Conservation (phyloP, 2,113 vertebrate species). For the Passerina amoena region DNA sequence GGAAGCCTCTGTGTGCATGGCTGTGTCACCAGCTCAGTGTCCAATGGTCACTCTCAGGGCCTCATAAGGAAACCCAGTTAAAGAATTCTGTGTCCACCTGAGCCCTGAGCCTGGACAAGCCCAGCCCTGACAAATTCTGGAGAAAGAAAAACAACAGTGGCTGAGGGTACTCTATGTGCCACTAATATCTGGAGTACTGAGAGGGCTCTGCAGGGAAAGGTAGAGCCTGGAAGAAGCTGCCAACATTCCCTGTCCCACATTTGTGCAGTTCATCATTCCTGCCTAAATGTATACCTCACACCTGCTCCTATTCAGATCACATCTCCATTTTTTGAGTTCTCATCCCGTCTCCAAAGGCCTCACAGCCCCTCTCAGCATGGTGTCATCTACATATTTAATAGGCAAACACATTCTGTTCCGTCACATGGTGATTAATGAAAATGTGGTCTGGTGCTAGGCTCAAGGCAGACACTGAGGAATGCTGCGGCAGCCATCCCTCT, state of each 20-base stretch:
- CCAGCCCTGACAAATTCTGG: slow-evolving; percentile 2
- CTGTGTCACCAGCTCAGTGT: background rate
- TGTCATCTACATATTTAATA: slow-evolving; percentile 65
- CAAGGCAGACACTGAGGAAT: slow-evolving; percentile 43
- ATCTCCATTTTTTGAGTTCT: slow-evolving; percentile 70
- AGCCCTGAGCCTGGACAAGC: background rate
- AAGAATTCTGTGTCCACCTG: background rate
- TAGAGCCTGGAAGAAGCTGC: slow-evolving; percentile 57
- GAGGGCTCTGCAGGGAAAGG: background rate
- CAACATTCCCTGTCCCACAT: slow-evolving; percentile 65
- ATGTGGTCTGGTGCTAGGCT: background rate
- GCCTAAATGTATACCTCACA: slow-evolving; percentile 68
- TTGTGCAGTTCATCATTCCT: slow-evolving; percentile 69
- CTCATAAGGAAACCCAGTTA: slow-evolving; percentile 23
- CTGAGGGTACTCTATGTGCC: background rate
- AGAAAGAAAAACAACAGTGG: slow-evolving; percentile 13
- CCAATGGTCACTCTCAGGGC: background rate
- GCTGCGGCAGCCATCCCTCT: slow-evolving; percentile 20
- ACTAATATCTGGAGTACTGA: background rate
- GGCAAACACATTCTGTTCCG: slow-evolving; percentile 63
- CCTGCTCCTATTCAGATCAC: slow-evolving; percentile 68
- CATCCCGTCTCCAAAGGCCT: slow-evolving; percentile 6
- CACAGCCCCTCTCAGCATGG: slow-evolving; percentile 3
- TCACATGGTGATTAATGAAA: slow-evolving; percentile 65
- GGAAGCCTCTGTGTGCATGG: background rate